Evolutionary conservation across 2,797 vertebrate species (phyloP).

Genomic region (Gila robusta): DNA sequence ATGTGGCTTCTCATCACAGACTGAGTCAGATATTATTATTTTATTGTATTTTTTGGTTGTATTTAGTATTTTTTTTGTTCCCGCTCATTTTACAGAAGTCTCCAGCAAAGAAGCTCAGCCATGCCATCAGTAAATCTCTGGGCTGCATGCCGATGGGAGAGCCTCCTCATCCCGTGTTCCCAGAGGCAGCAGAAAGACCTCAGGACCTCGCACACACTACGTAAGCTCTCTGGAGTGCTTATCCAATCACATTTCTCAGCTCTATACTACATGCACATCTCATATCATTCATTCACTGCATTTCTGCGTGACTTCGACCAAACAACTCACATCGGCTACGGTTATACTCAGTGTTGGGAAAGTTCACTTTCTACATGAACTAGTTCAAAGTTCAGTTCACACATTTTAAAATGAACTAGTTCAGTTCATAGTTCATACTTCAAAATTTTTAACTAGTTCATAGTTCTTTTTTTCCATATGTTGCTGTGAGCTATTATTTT

Average conservation of each 20-base stretch:
- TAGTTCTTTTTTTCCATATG: too few species aligned
- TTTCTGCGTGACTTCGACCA: not conserved
- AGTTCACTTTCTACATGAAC: too few species aligned
- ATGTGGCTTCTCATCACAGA: too few species aligned
- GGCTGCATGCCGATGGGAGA: slow-evolving; percentile 96
- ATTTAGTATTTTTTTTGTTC: not conserved
- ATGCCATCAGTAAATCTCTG: slow-evolving; percentile 96
- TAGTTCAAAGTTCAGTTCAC: too few species aligned
- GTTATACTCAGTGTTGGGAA: too few species aligned
- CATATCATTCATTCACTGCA: slow-evolving; percentile 17
- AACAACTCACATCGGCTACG: not conserved
- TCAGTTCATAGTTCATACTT: too few species aligned
- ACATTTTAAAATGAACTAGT: too few species aligned
- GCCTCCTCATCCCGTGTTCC: slow-evolving; percentile 91
- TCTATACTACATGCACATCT: not conserved
- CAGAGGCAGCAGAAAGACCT: slow-evolving; percentile 93
- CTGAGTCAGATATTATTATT: not conserved
- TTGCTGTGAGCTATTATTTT: too few species aligned
- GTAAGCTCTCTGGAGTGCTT: slow-evolving; percentile 81
- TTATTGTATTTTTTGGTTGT: not conserved
- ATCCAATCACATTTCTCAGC: not conserved
- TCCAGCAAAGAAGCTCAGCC: slow-evolving; percentile 98
- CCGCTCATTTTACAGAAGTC: slow-evolving; percentile 86
- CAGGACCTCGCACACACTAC: slow-evolving; percentile 92
- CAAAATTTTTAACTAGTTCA: too few species aligned